phyloP scores from a whole-genome alignment of 2,888 invertebrate species.

The Villa cingulata region DNA sequence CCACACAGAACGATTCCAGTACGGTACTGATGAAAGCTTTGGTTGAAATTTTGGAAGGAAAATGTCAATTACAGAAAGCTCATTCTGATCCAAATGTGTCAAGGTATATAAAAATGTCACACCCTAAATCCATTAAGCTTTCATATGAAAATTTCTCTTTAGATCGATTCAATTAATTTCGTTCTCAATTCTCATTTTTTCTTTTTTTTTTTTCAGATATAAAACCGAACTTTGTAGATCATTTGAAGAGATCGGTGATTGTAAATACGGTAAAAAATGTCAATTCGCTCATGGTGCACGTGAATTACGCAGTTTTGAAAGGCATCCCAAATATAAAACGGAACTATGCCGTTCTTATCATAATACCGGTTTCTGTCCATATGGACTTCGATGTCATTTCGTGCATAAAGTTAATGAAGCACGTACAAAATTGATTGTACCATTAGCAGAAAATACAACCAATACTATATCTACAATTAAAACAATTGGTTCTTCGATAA shows the following conservation, averaged over 20 bases:
- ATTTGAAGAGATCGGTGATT: slow-evolving; percentile 81
- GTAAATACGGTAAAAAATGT: slow-evolving; percentile 95
- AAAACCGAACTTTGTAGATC: slow-evolving; percentile 92
- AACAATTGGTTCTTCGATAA: background rate
- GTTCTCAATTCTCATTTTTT: no score
- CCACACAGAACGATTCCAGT: slow-evolving; percentile 28
- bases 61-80: no score
- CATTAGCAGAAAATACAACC: background rate
- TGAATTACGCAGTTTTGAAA: slow-evolving; percentile 74
- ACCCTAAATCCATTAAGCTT: no score
- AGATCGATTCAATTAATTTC: slow-evolving; percentile 48
- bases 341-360: slow-evolving; percentile 83
- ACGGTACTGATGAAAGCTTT: slow-evolving; percentile 10
- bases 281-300: slow-evolving; percentile 88
- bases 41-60: slow-evolving; percentile 10
- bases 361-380: slow-evolving; percentile 87
- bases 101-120: no score
- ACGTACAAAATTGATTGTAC: slow-evolving; percentile 26
- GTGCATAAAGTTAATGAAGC: slow-evolving; percentile 82
- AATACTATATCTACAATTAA: background rate
- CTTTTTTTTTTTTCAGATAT: slow-evolving; percentile 73
- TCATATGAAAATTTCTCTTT: background rate
- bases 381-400: slow-evolving; percentile 90
- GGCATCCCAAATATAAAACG: slow-evolving; percentile 95
- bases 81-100: background rate